A percentile compares a stretch with the other conserved stretches of the same genome.
Conservation (phyloP, 2,113 vertebrate genomes). For the Neolamprologus sp. region DNA sequence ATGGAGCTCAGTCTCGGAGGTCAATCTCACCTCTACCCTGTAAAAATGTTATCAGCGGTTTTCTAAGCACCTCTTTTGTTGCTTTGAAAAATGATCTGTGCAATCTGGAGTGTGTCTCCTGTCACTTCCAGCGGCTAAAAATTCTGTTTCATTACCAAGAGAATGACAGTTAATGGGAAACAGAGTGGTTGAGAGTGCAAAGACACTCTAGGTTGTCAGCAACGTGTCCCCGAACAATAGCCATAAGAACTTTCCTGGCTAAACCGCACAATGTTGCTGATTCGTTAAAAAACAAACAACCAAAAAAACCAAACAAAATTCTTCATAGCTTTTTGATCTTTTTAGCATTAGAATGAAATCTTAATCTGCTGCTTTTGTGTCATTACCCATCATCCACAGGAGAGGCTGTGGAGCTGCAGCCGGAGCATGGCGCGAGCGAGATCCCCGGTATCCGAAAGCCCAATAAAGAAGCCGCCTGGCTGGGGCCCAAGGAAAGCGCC, state of each 20-base stretch:
- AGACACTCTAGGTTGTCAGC: not conserved
- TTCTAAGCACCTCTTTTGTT: not conserved
- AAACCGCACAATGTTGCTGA: not conserved
- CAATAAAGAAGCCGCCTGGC: slow-evolving; percentile 61
- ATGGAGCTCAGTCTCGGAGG: not conserved
- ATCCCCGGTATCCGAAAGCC: slow-evolving; percentile 47
- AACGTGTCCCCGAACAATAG: not conserved
- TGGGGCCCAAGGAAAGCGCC: slow-evolving; percentile 67
- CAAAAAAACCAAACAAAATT: not conserved
- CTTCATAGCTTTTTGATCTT: not conserved
- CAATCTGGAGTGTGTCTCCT: not conserved
- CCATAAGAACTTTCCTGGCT: not conserved
- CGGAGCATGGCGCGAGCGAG: slow-evolving; percentile 52
- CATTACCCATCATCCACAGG: slow-evolving; percentile 17
- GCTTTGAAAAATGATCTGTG: not conserved
- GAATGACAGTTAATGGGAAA: not conserved
- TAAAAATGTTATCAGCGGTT: not conserved
- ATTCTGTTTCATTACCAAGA: not conserved
- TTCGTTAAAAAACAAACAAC: not conserved
- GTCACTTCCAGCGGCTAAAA: not conserved
- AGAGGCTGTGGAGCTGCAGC: slow-evolving; percentile 45
- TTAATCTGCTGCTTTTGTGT: not conserved
- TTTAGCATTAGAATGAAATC: not conserved
- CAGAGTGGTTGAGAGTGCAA: not conserved
- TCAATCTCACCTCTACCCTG: not conserved